These are phyloP conservation scores for Odobenus rosmarus DNA, from an alignment of 2,113 vertebrate species.

Conservation along the genomic window DNA sequence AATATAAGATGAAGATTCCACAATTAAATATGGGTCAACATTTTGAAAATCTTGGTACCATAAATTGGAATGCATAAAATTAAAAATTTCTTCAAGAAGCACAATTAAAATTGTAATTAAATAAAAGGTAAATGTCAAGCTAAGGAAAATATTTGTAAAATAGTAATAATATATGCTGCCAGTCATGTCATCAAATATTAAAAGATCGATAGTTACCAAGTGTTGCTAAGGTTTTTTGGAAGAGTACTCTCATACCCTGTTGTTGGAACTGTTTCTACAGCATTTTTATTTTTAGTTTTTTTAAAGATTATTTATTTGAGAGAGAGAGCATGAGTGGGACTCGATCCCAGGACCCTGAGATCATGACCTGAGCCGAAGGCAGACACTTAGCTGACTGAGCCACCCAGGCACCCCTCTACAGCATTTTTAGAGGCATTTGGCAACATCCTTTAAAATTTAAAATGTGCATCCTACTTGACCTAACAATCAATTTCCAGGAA, in stretches of 20 bases:
- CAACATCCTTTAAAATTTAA: conserved; percentile 34
- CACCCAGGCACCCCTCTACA: neutral
- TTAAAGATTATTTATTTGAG: too few species aligned
- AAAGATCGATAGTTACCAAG: neutral
- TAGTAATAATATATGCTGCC: neutral
- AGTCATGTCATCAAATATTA: conserved; percentile 1
- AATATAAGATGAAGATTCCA: conserved; percentile 35
- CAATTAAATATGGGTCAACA: neutral
- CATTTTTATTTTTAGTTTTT: neutral
- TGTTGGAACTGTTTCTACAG: neutral
- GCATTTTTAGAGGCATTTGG: neutral
- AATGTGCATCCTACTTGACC: conserved; percentile 25
- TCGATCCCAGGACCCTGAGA: too few species aligned
- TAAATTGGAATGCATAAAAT: neutral
- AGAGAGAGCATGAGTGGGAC: too few species aligned
- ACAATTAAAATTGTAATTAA: conserved; percentile 51
- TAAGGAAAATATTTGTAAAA: conserved; percentile 45
- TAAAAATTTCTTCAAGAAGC: conserved; percentile 1
- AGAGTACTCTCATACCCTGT: neutral
- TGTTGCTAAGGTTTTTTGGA: neutral
- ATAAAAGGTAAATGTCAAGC: conserved; percentile 37
- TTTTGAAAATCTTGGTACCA: conserved; percentile 1
- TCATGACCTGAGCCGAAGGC: too few species aligned
- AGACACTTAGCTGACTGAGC: too few species aligned
- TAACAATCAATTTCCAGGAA: conserved; percentile 13